Evolutionary conservation across 1,140 invertebrate species (phyloP), one percentile per base, ranked within the genome.

Genomic region (Mya arenaria): DNA sequence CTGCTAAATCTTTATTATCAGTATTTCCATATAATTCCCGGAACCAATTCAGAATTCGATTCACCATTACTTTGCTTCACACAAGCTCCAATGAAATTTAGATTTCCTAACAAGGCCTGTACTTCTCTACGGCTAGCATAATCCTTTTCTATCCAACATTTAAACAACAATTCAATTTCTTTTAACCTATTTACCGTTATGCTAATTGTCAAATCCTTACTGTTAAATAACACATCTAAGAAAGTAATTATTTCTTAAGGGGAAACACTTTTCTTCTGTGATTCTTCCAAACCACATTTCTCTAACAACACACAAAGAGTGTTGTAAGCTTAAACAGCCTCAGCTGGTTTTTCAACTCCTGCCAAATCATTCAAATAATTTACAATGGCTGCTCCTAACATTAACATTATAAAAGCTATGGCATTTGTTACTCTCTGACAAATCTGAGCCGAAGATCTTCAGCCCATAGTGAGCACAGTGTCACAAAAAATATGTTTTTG

Each of bases 41-140:
- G 5, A 65, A 37, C 62, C 62, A 65, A 36, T 37, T 37, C 1
- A 65, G 10, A 30, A 65, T 8, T 36, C 62, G 36, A 5, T 5
- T 37, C 19, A 65, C 34, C 13, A 65, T 37, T 10, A 65, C 62
- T 65, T 3, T 1, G 62, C 17, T 37, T 65, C 17, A 65, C 34
- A 37, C 62, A 65, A 13, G 62, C 32, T 37, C 62, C 62, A 4
- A 65, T n/a, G 10, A 65, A 65, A 37, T 65, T 48, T 13, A 48
- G n/a, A 30, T 34, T 36, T 1, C 15, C 34, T 36, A 62, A 62
- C 23, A 62, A 62, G 36, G 4, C 10, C n/a, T 62, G 58, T 6
- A 62, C 58, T 2, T 25, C 6, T 25, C 36, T 62, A 15, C 30
- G 36, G 19, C 8, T 62, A 4, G 58, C 58, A 8, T 4, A 8